A percentile compares a stretch with the other conserved stretches of the same genome.
phyloP scores from a whole-genome alignment of 2,888 invertebrate species.

The Drosophila peninsularis region DNA sequence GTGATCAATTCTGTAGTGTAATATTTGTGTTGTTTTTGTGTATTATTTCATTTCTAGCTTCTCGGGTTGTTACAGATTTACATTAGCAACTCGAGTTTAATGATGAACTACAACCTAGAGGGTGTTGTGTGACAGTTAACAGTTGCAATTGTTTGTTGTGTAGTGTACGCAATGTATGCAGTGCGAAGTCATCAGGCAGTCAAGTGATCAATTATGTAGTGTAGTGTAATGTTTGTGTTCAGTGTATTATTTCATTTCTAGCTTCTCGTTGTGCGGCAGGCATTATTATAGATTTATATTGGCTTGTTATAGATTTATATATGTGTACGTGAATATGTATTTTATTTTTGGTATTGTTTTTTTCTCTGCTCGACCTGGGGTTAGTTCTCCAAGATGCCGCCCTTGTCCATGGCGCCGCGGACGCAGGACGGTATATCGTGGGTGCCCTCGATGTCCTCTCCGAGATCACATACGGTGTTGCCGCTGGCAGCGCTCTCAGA shows the following conservation, averaged over 20 bases:
- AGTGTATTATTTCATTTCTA: too few species aligned
- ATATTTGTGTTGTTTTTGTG: too few species aligned
- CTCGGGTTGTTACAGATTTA: too few species aligned
- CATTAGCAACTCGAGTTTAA: slow-evolving; percentile 24
- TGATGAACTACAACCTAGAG: slow-evolving; percentile 10
- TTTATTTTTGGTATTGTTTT: background rate
- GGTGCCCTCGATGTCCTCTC: slow-evolving; percentile 17
- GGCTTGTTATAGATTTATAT: too few species aligned
- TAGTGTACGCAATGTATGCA: background rate
- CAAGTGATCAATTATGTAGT: too few species aligned
- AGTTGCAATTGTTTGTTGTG: background rate
- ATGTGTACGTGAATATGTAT: background rate
- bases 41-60: too few species aligned
- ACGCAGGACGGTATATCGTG: slow-evolving; percentile 1
- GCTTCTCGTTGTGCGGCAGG: background rate
- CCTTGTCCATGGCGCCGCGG: slow-evolving; percentile 6
- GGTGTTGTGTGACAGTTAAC: background rate
- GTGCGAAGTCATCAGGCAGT: too few species aligned
- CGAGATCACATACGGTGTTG: slow-evolving; percentile 14
- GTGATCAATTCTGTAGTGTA: too few species aligned
- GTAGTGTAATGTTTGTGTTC: background rate
- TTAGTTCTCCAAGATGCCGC: slow-evolving; percentile 34
- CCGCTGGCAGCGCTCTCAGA: slow-evolving; percentile 8
- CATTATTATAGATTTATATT: too few species aligned
- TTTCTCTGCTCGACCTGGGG: background rate